Conservation (phyloP, 2,888 invertebrate species). For the Phaonia tiefii region DNA sequence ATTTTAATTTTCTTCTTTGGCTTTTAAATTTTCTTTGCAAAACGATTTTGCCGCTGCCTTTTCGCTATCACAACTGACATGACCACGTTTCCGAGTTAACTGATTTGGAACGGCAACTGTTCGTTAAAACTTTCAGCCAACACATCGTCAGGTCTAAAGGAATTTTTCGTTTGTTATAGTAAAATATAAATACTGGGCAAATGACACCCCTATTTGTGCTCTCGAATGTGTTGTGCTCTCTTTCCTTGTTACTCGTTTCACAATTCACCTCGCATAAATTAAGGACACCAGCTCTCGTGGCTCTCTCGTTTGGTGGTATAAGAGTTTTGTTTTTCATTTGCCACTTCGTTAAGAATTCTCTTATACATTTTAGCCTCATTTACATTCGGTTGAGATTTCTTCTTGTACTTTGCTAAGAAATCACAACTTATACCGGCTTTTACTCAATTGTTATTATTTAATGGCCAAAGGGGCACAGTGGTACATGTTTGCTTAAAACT, state of each 20-base stretch:
- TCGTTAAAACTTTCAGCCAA: constrained; percentile 57
- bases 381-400: too few species aligned
- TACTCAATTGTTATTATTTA: too few species aligned
- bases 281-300: not conserved
- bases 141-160: constrained; percentile 62
- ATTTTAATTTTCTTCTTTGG: constrained; percentile 23
- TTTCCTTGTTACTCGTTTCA: not conserved
- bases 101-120: constrained; percentile 75
- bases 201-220: constrained; percentile 45
- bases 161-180: constrained; percentile 59
- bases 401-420: too few species aligned
- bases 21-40: constrained; percentile 61
- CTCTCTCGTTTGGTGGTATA: not conserved
- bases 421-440: too few species aligned
- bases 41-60: constrained; percentile 71
- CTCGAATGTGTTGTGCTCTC: too few species aligned
- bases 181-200: constrained; percentile 48
- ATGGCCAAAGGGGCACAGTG: too few species aligned
- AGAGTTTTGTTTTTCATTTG: not conserved
- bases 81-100: constrained; percentile 80
- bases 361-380: too few species aligned
- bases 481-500: too few species aligned
- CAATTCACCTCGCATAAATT: constrained; percentile 9
- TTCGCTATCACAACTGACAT: constrained; percentile 75
- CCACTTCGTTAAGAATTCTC: too few species aligned